phyloP scores from a whole-genome alignment of 2,113 vertebrate genomes.

The Tricholaema leucomelas region DNA sequence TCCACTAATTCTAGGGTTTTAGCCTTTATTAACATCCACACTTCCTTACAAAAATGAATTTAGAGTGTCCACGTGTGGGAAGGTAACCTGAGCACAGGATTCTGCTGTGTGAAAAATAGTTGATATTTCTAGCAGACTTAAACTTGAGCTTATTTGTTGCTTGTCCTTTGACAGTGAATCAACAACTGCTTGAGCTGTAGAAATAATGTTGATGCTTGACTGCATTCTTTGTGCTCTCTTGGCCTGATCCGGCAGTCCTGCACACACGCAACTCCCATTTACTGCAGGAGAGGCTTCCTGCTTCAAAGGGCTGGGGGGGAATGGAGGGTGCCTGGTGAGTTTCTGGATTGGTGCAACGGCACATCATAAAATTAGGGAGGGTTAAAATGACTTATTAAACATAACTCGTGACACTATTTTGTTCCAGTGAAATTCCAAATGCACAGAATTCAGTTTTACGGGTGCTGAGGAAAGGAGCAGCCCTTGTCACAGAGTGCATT shows the following conservation, averaged over 20 bases:
- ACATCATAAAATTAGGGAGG: not conserved
- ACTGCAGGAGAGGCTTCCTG: not conserved
- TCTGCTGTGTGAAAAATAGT: not conserved
- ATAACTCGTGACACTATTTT: not conserved
- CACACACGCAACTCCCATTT: not conserved
- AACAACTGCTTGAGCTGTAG: constrained; percentile 20
- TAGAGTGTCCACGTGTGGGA: not conserved
- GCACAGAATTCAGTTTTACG: not conserved
- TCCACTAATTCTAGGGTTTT: not conserved
- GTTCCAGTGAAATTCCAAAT: not conserved
- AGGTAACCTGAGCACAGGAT: not conserved
- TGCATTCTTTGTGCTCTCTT: constrained; percentile 51
- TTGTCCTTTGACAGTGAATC: constrained; percentile 37
- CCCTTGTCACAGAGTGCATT: not conserved
- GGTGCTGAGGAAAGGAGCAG: not conserved
- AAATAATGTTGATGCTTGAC: constrained; percentile 32
- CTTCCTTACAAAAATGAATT: not conserved
- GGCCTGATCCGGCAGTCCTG: not conserved
- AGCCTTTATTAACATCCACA: not conserved
- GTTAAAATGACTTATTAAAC: not conserved
- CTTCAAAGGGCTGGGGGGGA: not conserved
- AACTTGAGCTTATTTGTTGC: constrained; percentile 26
- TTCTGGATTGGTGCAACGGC: not conserved
- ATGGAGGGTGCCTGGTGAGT: not conserved
- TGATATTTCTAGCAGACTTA: not conserved